phyloP scores from a whole-genome alignment of 2,797 vertebrate species.

The Pteronotus mesoamericanus region DNA sequence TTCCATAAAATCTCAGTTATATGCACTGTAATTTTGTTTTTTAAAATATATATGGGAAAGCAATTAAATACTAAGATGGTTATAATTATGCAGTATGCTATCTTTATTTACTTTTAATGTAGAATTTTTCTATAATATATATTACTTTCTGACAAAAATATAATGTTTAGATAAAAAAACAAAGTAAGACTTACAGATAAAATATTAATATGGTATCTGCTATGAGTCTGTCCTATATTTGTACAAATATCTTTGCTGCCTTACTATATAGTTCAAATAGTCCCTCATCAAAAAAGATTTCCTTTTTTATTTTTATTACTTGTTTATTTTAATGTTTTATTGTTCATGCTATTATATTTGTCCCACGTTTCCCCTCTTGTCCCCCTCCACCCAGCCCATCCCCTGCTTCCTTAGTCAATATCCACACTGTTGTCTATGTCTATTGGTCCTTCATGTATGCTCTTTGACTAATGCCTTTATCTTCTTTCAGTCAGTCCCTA shows the following conservation, averaged over 20 bases:
- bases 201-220: background rate
- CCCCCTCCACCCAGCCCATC: no score
- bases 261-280: background rate
- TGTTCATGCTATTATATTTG: no score
- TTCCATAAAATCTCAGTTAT: background rate
- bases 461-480: no score
- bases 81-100: background rate
- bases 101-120: slow-evolving; percentile 21
- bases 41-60: background rate
- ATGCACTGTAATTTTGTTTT: background rate
- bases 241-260: background rate
- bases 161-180: background rate
- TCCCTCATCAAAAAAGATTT: background rate
- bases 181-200: background rate
- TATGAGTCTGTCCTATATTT: background rate
- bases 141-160: background rate
- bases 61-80: background rate
- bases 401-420: no score
- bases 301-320: no score
- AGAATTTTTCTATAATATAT: background rate
- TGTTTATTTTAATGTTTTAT: no score
- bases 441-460: no score
- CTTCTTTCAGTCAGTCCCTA: no score
- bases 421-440: no score
- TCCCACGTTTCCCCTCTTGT: no score